Base-by-base conservation (phyloP, 2,797 vertebrate genomes). In the Sebastes trivittatus region DNA sequence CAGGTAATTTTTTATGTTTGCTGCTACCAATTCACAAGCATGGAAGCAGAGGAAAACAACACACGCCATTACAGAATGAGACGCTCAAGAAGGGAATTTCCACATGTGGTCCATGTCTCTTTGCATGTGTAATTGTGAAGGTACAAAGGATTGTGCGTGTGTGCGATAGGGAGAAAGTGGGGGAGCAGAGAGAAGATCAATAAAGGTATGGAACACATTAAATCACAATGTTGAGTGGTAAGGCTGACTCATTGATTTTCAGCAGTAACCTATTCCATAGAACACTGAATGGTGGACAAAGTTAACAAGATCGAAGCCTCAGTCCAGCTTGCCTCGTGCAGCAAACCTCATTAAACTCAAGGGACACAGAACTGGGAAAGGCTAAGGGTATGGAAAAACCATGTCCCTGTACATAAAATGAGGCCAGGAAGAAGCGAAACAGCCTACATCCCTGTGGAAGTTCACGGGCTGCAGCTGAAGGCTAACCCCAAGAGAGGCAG, bases 231-330 rank as follows among this genome's bases (percentile, higher is more conserved):
- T 83, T 83, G 80, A 87, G 70, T 82, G 80, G 75, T 88, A 78
- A 76, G 86, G 84, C 89, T 75, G 72, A 92, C 66, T 83, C 81
- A 86, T 88, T 87, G 89, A 89, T 89, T 92, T 88, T 58, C 72
- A 86, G 81, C 70, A 61, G 60, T 66, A 74, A 80, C 72, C 78
- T 83, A 78, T 88, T 91, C 75, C 52, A 77, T 64, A 76, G 36
- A 81, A 79, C 66, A 78, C 29, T 83, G 80, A 86, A 85, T 52
- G 67, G 85, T 86, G 83, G 80, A 81, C 79, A 88, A 89, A 87
- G 77, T 87, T 88, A 91, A 87, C 80, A 84, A 77, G 83, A 91
- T 77, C 22, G 58, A 87, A 80, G 81, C 70, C 49, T 67, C 58
- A 25, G 84, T 79, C 78, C 36, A 58, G 66, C 73, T 63, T 74